These are phyloP conservation scores for Peribatodes rhomboidaria DNA, from an alignment of 2,888 invertebrate species.

Conservation along the genomic window DNA sequence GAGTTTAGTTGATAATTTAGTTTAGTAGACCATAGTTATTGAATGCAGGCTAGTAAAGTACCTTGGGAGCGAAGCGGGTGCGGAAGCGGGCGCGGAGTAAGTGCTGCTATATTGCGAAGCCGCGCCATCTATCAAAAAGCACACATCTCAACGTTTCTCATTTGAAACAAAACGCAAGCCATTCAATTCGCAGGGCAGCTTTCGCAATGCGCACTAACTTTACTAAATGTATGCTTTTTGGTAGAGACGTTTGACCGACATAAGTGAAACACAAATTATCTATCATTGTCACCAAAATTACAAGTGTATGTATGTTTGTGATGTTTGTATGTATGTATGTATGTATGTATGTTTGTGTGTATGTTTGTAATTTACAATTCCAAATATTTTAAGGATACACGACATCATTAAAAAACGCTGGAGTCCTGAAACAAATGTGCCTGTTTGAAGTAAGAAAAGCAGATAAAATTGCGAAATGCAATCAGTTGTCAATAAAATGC, in stretches of 20 bases:
- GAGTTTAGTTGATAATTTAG: too few relatives aligned
- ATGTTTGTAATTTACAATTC: background rate
- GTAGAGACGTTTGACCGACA: conserved; percentile 51
- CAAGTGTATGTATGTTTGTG: too few relatives aligned
- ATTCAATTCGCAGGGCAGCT: conserved; percentile 73
- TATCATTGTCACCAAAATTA: too few relatives aligned
- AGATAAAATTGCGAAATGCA: too few relatives aligned
- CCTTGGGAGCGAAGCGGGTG: background rate
- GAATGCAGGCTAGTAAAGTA: conserved; percentile 4
- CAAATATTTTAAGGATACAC: background rate
- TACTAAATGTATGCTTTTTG: conserved; percentile 72
- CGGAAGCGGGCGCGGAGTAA: background rate
- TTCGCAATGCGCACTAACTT: conserved; percentile 61
- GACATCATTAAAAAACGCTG: background rate
- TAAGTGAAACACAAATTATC: background rate
- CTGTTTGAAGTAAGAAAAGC: too few relatives aligned
- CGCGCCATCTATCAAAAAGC: conserved; percentile 77
- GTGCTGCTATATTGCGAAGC: conserved; percentile 11
- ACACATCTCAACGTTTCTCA: conserved; percentile 67
- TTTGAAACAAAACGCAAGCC: conserved; percentile 70
- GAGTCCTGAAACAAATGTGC: too few relatives aligned
- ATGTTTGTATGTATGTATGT: too few relatives aligned
- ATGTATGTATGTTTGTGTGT: too few relatives aligned
- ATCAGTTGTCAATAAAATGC: too few relatives aligned
- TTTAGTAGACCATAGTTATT: background rate